Percentiles rank a stretch among this genome's conserved stretches.
phyloP scores from a whole-genome alignment of 2,113 vertebrate species.

The Calonectris borealis region DNA sequence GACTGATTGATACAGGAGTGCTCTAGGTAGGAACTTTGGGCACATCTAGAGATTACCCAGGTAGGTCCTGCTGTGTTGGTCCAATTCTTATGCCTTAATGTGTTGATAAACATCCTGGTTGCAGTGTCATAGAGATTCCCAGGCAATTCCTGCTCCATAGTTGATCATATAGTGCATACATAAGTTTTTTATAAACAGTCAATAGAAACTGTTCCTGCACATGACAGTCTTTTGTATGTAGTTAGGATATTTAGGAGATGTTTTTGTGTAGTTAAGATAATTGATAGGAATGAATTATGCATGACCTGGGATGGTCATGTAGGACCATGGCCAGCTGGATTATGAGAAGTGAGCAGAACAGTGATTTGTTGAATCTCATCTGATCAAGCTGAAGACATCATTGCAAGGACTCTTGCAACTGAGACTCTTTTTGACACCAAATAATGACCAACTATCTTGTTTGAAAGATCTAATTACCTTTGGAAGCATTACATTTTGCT shows the following conservation, averaged over 20 bases:
- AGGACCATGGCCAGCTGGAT: background rate
- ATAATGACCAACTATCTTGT: rapidly evolving
- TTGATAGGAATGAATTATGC: background rate
- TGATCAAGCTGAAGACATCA: background rate
- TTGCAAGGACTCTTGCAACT: background rate
- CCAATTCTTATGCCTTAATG: background rate
- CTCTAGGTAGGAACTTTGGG: background rate
- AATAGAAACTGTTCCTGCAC: background rate
- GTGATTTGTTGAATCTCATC: background rate
- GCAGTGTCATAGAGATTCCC: background rate
- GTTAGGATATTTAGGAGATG: background rate
- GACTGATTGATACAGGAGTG: background rate
- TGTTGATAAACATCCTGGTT: background rate
- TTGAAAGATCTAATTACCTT: background rate
- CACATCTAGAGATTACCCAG: background rate
- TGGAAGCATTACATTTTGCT: background rate
- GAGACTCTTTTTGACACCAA: background rate
- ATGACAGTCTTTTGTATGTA: background rate
- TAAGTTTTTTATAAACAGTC: background rate
- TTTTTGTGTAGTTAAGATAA: background rate
- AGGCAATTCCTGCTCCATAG: background rate
- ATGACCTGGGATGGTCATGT: background rate
- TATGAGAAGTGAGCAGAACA: background rate
- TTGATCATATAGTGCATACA: background rate
- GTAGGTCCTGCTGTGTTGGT: background rate